phyloP scores from a whole-genome alignment of 2,888 invertebrate species.

The Minunthozetes semirufus region DNA sequence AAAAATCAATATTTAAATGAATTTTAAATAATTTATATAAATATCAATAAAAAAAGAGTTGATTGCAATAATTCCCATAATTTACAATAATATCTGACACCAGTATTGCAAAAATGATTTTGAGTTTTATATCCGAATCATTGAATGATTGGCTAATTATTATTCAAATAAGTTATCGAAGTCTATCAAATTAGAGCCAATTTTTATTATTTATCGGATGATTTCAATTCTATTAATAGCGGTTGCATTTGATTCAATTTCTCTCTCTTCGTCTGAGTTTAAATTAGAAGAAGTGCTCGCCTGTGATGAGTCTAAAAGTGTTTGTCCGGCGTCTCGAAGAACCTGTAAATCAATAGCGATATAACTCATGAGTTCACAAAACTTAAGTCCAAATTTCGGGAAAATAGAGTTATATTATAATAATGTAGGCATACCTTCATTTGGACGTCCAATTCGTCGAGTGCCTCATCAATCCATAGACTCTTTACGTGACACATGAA shows the following conservation, averaged over 20 bases:
- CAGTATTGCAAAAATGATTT: no score
- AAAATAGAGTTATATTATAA: no score
- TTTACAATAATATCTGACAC: no score
- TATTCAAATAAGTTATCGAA: no score
- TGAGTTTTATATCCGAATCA: background rate
- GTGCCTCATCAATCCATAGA: constrained; percentile 58
- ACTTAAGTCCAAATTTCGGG: background rate
- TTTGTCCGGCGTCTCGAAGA: constrained; percentile 31
- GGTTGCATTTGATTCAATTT: background rate
- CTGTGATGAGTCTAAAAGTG: constrained; percentile 4
- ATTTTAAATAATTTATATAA: no score
- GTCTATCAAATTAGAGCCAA: no score
- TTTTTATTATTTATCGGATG: background rate
- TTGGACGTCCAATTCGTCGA: constrained; percentile 62
- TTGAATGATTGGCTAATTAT: background rate
- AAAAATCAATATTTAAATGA: no score
- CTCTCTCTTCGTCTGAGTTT: background rate
- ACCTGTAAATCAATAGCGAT: constrained; percentile 4
- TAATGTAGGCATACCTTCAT: constrained; percentile 56
- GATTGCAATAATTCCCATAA: no score
- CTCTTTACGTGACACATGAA: constrained; percentile 48
- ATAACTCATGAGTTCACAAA: no score
- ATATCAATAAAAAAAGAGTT: no score
- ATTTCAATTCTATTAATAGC: background rate
- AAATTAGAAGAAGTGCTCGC: background rate